Evolutionary conservation across 2,888 invertebrate species (phyloP).

Genomic region (Zelleria hepariella): DNA sequence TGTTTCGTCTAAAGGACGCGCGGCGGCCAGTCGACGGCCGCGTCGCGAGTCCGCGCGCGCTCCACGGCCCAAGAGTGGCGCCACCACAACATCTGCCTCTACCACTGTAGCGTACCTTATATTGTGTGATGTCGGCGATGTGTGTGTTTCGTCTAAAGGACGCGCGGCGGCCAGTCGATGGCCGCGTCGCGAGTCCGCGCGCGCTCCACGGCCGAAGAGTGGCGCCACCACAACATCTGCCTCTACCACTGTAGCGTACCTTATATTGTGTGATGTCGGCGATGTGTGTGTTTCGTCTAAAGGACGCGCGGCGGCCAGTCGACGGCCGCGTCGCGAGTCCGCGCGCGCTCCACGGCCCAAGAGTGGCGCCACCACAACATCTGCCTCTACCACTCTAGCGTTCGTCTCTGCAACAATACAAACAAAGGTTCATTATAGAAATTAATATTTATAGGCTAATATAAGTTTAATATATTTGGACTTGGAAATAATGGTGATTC

Average conservation of each 20-base stretch:
- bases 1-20: constrained; percentile 49
- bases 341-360: constrained; percentile 55
- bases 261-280: constrained; percentile 8
- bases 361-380: constrained; percentile 53
- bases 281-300: constrained; percentile 41
- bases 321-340: constrained; percentile 55
- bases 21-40: constrained; percentile 42
- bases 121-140: constrained; percentile 18
- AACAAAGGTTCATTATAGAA: not conserved
- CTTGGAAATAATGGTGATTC: too few species aligned
- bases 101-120: not conserved
- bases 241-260: too few species aligned
- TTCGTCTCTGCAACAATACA: constrained; percentile 32
- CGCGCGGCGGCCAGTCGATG: constrained; percentile 44
- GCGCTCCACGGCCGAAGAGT: constrained; percentile 48
- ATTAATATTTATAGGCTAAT: too few species aligned
- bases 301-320: constrained; percentile 47
- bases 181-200: constrained; percentile 60
- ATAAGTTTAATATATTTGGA: too few species aligned
- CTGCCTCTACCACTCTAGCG: constrained; percentile 38
- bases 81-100: constrained; percentile 61
- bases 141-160: constrained; percentile 44
- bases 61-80: constrained; percentile 43
- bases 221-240: constrained; percentile 59
- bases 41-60: constrained; percentile 62